Evolutionary conservation across 2,888 invertebrate species (phyloP).

Genomic region (Amphipoea oculea): DNA sequence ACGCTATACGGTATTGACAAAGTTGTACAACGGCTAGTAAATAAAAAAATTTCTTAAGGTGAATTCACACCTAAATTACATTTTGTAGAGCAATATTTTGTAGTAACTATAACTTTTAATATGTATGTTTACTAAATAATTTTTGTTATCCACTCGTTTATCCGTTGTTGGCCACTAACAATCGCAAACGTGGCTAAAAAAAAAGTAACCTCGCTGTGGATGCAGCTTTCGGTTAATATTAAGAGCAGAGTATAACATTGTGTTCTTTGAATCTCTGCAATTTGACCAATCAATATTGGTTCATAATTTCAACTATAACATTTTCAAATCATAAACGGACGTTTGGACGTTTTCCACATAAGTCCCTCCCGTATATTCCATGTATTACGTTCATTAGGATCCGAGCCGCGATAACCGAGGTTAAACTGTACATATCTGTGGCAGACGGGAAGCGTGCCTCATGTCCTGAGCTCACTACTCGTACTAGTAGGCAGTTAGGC

Average conservation of each 20-base stretch:
- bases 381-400: constrained; percentile 42
- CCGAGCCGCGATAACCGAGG: constrained; percentile 20
- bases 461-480: constrained; percentile 15
- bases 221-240: neutral
- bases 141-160: neutral
- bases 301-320: neutral
- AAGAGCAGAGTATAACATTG: neutral
- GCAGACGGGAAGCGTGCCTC: constrained; percentile 33
- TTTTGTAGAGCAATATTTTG: neutral
- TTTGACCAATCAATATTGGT: neutral
- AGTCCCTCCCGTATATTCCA: neutral
- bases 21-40: neutral
- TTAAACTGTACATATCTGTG: constrained; percentile 44
- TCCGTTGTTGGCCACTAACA: neutral
- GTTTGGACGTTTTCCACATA: too few species aligned
- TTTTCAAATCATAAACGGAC: too few species aligned
- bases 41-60: neutral
- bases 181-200: neutral
- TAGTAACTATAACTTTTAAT: neutral
- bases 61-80: neutral
- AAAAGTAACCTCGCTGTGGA: neutral
- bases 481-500: neutral
- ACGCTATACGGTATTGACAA: neutral
- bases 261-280: neutral
- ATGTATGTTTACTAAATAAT: neutral